Base-by-base conservation (phyloP, 2,113 vertebrate species). In the Rhizomys pruinosus region DNA sequence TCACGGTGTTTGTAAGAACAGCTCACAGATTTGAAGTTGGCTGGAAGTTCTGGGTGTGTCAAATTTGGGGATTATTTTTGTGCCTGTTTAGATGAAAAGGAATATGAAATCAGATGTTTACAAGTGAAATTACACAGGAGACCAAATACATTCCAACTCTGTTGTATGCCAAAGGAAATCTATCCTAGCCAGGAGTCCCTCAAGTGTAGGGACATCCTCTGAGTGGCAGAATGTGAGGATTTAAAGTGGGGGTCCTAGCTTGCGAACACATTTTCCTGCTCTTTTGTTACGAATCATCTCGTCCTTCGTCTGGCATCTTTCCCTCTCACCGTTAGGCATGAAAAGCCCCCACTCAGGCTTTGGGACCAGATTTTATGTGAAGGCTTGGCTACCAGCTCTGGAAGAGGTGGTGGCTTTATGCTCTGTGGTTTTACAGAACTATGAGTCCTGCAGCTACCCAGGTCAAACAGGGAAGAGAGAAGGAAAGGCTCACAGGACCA, bases 61-160 rank as follows among this genome's bases (percentile, higher is more conserved):
- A 87, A 32, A 73, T 96, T 95, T 84, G 92, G 93, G 84, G 27
- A 92, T 44, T 84, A 61, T 96, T 96, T 82, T 57, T 84, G 93
- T 93, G 79, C 22, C 44, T 72, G 73, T 84, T 82, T 86, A 23
- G 66, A 89, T 77, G 61, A 88, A 95, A 63, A 57, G 88, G 69
- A 72, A 61, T 69, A 47, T 23, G 47, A 84, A 39, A 74, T 91
- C 73, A 55, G 44, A 91, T 90, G 47, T 86, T 69, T 97, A 61
- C 23, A 44, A 64, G n/a, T 52, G 72, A 89, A 90, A 80, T 47
- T 32, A 89, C 1, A 85, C 64, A 81, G 81, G 72, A 92, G 42
- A 64, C 19, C 44, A 87, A 76, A 96, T 84, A 55, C n/a, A 64
- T 84, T 90, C 47, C 79, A 39, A 29, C 3, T 71, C 63, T 55